Base-by-base conservation (phyloP, 2,113 vertebrate genomes). In the Hyaena hyaena region DNA sequence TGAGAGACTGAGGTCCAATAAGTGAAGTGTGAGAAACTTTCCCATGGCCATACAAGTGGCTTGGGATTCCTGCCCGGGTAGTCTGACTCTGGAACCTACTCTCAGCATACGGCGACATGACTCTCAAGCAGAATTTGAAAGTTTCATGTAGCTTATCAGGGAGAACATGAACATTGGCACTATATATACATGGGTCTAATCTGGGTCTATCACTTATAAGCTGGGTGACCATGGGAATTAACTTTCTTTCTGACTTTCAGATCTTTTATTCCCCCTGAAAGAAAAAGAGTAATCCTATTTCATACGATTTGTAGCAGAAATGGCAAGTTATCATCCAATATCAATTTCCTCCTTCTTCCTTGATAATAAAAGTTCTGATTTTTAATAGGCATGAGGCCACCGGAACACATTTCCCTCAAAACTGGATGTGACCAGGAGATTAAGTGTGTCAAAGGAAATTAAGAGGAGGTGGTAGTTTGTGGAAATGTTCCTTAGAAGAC, bases 71-170 rank as follows among this genome's bases (percentile, higher is more conserved):
- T 53, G 33, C 21, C 23, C 33, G 17, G 19, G 28, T 28, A 33
- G n/a, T 61, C 1, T 31, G 21, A n/a, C 5, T 50, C 35, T 19
- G 15, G 15, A 7, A 7, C 7, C 33, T 76, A 23, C 15, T 35
- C 19, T 33, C 28, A 24, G 19, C 4, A 33, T 0, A 1, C 35
- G 9, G 1, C 4, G 45, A 0, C 6, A 58, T 43, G 12, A 68
- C 24, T 21, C 12, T 19, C 14, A 15, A 17, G 48, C 55, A 53
- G 28, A 33, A 65, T 80, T 45, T 2, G 4, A 0, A 2, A 28
- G 1, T 45, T 43, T 24, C 28, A 2, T 58, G 14, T 7, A 53
- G 39, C 48, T n/a, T 61, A 7, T 77, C 0, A 1, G 23, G 65
- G 66, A 76, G 4, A 76, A 11, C 11, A 24, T 35, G 35, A 12